phyloP scores from a whole-genome alignment of 2,888 invertebrate genomes.

The Octonoba sinensis region DNA sequence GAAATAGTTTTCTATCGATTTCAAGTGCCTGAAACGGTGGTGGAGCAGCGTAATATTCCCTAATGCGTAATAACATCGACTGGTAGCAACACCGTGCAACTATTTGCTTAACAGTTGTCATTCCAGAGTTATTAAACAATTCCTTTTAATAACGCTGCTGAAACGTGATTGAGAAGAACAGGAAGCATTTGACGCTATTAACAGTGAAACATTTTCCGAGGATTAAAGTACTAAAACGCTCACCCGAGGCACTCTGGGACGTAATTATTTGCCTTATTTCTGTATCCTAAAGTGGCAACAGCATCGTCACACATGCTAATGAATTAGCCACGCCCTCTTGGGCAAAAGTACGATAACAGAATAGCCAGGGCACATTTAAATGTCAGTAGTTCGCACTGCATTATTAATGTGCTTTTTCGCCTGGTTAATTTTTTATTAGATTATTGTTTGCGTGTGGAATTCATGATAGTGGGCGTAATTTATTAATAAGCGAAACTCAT shows the following conservation, averaged over 20 bases:
- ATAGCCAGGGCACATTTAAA: no score
- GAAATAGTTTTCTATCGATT: no score
- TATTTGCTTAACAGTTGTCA: background rate
- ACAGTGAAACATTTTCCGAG: constrained; percentile 26
- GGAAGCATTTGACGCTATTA: constrained; percentile 10
- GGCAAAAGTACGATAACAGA: background rate
- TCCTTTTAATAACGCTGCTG: constrained; percentile 18
- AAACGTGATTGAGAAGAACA: constrained; percentile 27
- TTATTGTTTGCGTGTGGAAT: no score
- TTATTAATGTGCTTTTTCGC: no score
- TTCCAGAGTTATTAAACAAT: constrained; percentile 22
- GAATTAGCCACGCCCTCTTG: constrained; percentile 31
- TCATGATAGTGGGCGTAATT: no score
- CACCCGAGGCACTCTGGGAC: constrained; percentile 24
- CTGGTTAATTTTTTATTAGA: no score
- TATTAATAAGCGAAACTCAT: no score
- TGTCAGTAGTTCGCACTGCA: no score
- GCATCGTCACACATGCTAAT: constrained; percentile 40
- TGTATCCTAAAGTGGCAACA: constrained; percentile 9
- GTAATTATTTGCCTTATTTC: constrained; percentile 27
- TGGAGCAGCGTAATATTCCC: no score
- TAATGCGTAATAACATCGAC: no score
- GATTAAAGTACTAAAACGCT: constrained; percentile 40
- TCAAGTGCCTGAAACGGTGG: no score
- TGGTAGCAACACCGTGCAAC: no score